phyloP scores from a whole-genome alignment of 2,113 vertebrate genomes.

The Microtus pennsylvanicus region DNA sequence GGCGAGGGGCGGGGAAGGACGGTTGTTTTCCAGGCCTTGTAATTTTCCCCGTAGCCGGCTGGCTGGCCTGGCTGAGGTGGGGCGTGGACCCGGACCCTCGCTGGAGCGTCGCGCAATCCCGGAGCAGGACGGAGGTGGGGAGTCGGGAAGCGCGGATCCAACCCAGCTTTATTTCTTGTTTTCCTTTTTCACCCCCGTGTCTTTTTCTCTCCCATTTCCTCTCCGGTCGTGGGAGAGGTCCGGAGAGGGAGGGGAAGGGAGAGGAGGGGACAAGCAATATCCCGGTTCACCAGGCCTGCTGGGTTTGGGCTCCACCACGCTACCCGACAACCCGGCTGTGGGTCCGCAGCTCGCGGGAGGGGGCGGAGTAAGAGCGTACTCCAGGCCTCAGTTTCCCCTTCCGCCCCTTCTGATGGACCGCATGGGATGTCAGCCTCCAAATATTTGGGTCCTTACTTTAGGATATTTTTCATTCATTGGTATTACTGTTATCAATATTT shows the following conservation, averaged over 20 bases:
- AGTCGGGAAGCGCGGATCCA: constrained; percentile 31
- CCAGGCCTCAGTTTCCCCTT: constrained; percentile 65
- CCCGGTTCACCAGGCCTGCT: not conserved
- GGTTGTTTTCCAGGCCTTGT: constrained; percentile 68
- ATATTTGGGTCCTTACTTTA: not conserved
- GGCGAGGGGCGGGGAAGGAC: constrained; percentile 57
- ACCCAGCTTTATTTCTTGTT: not conserved
- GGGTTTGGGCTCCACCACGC: not conserved
- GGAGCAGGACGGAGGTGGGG: constrained; percentile 35
- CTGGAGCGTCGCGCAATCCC: not conserved
- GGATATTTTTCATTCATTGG: not conserved
- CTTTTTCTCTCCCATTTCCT: constrained; percentile 79
- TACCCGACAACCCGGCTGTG: not conserved
- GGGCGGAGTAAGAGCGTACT: not conserved
- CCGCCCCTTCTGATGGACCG: not conserved
- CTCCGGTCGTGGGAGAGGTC: constrained; percentile 77
- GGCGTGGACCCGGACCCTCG: not conserved
- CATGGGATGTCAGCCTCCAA: not conserved
- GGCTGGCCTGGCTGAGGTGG: not conserved
- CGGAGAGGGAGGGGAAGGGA: constrained; percentile 47
- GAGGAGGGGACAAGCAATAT: constrained; percentile 42
- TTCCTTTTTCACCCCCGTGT: not conserved
- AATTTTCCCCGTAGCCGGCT: constrained; percentile 59
- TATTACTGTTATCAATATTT: not conserved
- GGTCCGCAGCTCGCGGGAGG: not conserved